Percentiles rank a stretch among this genome's conserved stretches.
Evolutionary conservation across 30 jellyfish, hydroid and myxozoan species (phyloP).

Genomic region (Turritopsis rubra): DNA sequence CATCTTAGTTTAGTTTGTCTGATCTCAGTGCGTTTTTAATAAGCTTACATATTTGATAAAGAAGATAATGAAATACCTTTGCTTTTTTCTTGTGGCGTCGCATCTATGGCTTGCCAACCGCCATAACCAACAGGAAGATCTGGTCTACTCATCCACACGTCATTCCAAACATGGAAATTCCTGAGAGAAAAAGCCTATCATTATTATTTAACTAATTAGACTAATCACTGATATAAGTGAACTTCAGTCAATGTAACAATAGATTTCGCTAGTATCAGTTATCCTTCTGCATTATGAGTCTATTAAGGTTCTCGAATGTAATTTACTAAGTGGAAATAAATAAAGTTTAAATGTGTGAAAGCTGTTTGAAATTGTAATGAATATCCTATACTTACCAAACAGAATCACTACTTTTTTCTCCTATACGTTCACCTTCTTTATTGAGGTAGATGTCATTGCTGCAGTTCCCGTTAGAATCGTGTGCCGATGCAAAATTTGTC

Average conservation of each 20-base stretch:
- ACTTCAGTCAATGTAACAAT: too few species aligned
- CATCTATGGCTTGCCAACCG: conserved; percentile 97
- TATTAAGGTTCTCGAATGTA: too few species aligned
- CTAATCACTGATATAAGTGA: too few species aligned
- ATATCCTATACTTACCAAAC: conserved; percentile 53
- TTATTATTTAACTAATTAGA: not conserved
- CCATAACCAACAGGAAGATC: conserved; percentile 86
- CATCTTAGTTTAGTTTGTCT: too few species aligned
- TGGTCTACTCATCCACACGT: conserved; percentile 83
- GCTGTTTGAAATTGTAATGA: not conserved
- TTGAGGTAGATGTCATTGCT: conserved; percentile 66
- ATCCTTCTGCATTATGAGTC: too few species aligned
- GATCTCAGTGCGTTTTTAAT: too few species aligned
- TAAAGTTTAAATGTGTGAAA: not conserved
- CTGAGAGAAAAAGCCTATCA: conserved; percentile 12
- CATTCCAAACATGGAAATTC: conserved; percentile 97
- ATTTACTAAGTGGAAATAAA: not conserved
- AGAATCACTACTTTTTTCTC: conserved; percentile 46
- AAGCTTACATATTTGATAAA: too few species aligned
- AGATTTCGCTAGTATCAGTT: too few species aligned
- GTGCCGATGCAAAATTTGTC: conserved; percentile 93
- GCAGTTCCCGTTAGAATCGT: conserved; percentile 65
- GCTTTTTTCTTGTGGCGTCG: conserved; percentile 93
- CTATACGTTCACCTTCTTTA: conserved; percentile 57
- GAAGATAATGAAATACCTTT: conserved; percentile 45